These are phyloP conservation scores for Dascillus cervinus DNA, from an alignment of 2,888 invertebrate genomes.

Conservation along the genomic window DNA sequence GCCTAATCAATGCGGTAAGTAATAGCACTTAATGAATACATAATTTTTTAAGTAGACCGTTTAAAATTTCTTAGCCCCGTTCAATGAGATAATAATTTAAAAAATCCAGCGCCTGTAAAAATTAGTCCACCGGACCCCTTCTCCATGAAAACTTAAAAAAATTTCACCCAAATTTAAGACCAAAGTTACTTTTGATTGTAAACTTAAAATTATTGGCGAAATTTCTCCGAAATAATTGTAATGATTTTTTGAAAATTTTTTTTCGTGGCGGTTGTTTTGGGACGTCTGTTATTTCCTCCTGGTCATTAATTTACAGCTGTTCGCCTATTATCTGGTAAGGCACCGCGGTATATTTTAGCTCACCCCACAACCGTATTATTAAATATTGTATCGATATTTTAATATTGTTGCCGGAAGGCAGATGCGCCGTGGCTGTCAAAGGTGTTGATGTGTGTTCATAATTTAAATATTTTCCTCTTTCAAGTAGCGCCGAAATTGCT, in stretches of 20 bases:
- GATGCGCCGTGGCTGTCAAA: conserved; percentile 11
- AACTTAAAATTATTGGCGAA: not conserved
- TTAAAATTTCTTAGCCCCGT: conserved; percentile 12
- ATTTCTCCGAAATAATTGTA: not conserved
- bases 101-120: conserved; percentile 10
- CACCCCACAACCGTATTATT: conserved; percentile 36
- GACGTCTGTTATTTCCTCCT: conserved; percentile 13
- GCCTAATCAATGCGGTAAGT: conserved; percentile 31
- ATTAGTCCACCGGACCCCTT: not conserved
- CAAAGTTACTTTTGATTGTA: too few relatives aligned
- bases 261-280: conserved; percentile 7
- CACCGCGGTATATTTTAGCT: conserved; percentile 36
- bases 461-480: too few relatives aligned
- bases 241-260: conserved; percentile 1
- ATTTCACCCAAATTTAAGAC: too few relatives aligned
- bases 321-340: conserved; percentile 37
- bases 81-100: conserved; percentile 7
- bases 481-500: too few relatives aligned
- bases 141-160: too few relatives aligned
- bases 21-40: conserved; percentile 32
- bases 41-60: conserved; percentile 25
- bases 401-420: conserved; percentile 32
- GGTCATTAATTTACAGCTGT: conserved; percentile 38
- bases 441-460: conserved; percentile 14
- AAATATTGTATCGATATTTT: conserved; percentile 40